phyloP scores from a whole-genome alignment of 2,888 invertebrate genomes.

The Chrysotoxum bicinctum region DNA sequence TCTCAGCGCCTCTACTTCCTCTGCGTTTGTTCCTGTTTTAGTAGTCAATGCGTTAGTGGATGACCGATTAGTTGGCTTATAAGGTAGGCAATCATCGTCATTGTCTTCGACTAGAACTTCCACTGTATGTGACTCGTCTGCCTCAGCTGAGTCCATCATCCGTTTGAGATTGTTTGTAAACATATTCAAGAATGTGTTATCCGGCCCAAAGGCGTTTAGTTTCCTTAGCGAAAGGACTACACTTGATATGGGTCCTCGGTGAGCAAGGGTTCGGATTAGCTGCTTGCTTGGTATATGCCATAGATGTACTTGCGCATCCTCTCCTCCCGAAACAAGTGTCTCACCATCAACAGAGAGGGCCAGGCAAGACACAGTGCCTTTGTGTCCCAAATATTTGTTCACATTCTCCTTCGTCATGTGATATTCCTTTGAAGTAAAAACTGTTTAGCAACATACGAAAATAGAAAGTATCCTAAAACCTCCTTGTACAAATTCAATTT shows the following conservation, averaged over 20 bases:
- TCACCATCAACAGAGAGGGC: slow-evolving; percentile 88
- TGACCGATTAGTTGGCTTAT: neutral
- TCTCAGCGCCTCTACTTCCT: slow-evolving; percentile 61
- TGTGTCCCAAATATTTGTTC: slow-evolving; percentile 86
- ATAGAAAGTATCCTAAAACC: neutral
- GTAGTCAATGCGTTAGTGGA: neutral
- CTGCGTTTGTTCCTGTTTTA: slow-evolving; percentile 13
- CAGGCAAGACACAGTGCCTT: slow-evolving; percentile 86
- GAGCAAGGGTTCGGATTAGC: slow-evolving; percentile 86
- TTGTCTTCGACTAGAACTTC: slow-evolving; percentile 79
- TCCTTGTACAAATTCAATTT: neutral
- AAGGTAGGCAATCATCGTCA: slow-evolving; percentile 1
- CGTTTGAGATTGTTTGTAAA: slow-evolving; percentile 86
- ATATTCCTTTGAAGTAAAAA: slow-evolving; percentile 82
- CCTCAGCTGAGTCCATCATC: slow-evolving; percentile 82
- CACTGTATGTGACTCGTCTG: slow-evolving; percentile 79
- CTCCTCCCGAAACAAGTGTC: slow-evolving; percentile 89
- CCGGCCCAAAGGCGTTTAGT: slow-evolving; percentile 84
- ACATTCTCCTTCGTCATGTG: slow-evolving; percentile 84
- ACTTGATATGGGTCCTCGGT: slow-evolving; percentile 90
- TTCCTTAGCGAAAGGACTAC: slow-evolving; percentile 85
- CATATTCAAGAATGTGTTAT: slow-evolving; percentile 83
- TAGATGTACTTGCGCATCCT: slow-evolving; percentile 88
- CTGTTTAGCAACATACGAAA: neutral
- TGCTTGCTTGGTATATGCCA: slow-evolving; percentile 92